A percentile compares a stretch with the other conserved stretches of the same genome.
Conservation (phyloP, 2,888 invertebrate species). For the Anthophora plumipes region DNA sequence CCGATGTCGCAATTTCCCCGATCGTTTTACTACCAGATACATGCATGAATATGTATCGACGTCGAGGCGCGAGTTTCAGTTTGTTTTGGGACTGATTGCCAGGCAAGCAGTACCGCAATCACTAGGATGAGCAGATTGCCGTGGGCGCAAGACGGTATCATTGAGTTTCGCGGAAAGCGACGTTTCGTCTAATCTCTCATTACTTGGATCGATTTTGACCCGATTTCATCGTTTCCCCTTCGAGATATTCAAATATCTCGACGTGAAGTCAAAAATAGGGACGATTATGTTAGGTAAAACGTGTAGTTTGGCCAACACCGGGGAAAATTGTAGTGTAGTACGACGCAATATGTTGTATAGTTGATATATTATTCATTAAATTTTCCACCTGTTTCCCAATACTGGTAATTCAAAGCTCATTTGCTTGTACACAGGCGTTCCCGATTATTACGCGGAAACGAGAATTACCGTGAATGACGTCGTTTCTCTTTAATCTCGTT, state of each 20-base stretch:
- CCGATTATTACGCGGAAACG: slow-evolving; percentile 71
- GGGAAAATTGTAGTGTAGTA: no score
- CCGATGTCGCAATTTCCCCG: background rate
- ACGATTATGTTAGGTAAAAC: background rate
- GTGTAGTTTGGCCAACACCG: no score
- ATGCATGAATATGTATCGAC: slow-evolving; percentile 15
- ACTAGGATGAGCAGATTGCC: slow-evolving; percentile 57
- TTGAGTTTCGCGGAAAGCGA: slow-evolving; percentile 44
- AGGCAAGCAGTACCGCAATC: slow-evolving; percentile 34
- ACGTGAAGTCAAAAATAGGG: background rate
- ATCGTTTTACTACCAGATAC: background rate
- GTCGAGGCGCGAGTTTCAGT: slow-evolving; percentile 29
- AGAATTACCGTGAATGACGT: slow-evolving; percentile 3
- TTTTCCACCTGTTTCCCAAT: background rate
- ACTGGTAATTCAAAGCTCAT: no score
- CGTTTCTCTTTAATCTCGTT: slow-evolving; percentile 10
- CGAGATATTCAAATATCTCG: slow-evolving; percentile 6
- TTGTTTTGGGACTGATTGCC: slow-evolving; percentile 58
- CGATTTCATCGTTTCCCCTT: slow-evolving; percentile 13
- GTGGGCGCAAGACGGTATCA: slow-evolving; percentile 46
- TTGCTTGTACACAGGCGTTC: slow-evolving; percentile 62
- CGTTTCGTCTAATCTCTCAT: slow-evolving; percentile 41
- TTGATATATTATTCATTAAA: no score
- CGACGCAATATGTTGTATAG: no score
- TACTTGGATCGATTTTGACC: slow-evolving; percentile 40